Evolutionary conservation across 2,888 invertebrate species (phyloP), one percentile per base, ranked within the genome.

Genomic region (Hyposoter didymator): DNA sequence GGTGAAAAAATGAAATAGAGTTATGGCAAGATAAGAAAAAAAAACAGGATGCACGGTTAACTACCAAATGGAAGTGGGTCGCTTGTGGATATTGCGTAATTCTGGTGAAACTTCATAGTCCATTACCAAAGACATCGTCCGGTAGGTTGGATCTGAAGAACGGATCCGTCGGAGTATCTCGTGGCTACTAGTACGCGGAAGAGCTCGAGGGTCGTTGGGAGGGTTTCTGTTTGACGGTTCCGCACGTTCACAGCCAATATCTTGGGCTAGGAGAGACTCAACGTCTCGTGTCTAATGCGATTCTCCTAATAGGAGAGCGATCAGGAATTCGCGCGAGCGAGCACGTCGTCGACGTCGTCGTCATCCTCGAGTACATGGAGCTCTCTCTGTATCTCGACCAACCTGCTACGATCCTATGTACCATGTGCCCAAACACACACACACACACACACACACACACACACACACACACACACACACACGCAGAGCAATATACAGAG

Each of bases 291-390:
- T 88, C 90, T 93, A 92, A 93, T 92, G 90, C 91, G 91, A 93
- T 93, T 91, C 90, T 88, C 89, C 88, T 91, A 92, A 93, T 92
- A 91, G 91, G 88, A 89, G 91, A 90, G 86, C 89, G 88, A 88
- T 88, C 90, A 90, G 88, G 89, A 89, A 90, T 90, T 88, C 90
- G 89, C 88, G 89, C 89, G 89, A 87, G 90, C 89, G 88, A 88
- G 88, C 88, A 87, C 87, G 87, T 86, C 89, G 66, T 59, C 62
- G 45, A 45, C 72, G 32, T 62, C 73, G 67, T 35, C 64, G 62
- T 59, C 45, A 32, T 39, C 39, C 39, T 17, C n/a, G 66, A 32
- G 8, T 69, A 69, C 45, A 76, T 52, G 52, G 49, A 22, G 74
- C 62, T 75, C 62, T 75, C 62, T 49, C n/a, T 67, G 62, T 55